Base-by-base conservation (phyloP, 2,888 invertebrate species). In the Xanthorhoe designata region DNA sequence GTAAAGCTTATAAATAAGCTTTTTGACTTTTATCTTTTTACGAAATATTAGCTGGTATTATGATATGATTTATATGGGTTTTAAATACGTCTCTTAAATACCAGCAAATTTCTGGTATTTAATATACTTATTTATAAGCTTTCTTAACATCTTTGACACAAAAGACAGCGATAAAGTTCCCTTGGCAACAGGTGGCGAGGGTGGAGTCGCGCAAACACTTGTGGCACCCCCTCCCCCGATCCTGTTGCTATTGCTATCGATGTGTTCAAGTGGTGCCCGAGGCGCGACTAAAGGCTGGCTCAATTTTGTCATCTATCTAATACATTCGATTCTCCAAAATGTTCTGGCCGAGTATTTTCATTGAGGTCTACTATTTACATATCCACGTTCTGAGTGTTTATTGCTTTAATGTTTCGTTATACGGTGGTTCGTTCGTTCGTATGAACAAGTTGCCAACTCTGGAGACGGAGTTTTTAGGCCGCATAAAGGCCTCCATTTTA, bases 151-250 rank as follows among this genome's bases (percentile, higher is more conserved):
- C 49, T 55, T 53, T 62, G 62, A 19, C 52, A 53, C 35, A 58
- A 59, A 62, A 58, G 32, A 62, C 51, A 56, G 47, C 63, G 57
- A 60, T 63, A 55, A 68, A 68, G 63, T 56, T 49, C 18, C 60
- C 64, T 19, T 72, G 61, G 70, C 74, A 75, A 75, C 74, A 73
- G 71, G 74, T 75, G 71, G 68, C 58, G 60, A 61, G 60, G 65
- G 64, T 64, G 64, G 64, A 54, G 68, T 45, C 53, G 60, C 55
- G 59, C 54, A 61, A 68, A 68, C 64, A 68, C 64, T 68, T 64
- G 68, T 68, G 52, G 61, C 61, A 56, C 60, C 60, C 67, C 45
- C 55, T 17, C 62, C 66, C 49, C 52, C 50, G 18, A 32, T 47
- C 64, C 53, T 60, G 60, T 64, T 64, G 60, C 57, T 61, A 58